These are phyloP conservation scores for Piscicola geometra DNA, from an alignment of 2,888 invertebrate species.

Conservation along the genomic window DNA sequence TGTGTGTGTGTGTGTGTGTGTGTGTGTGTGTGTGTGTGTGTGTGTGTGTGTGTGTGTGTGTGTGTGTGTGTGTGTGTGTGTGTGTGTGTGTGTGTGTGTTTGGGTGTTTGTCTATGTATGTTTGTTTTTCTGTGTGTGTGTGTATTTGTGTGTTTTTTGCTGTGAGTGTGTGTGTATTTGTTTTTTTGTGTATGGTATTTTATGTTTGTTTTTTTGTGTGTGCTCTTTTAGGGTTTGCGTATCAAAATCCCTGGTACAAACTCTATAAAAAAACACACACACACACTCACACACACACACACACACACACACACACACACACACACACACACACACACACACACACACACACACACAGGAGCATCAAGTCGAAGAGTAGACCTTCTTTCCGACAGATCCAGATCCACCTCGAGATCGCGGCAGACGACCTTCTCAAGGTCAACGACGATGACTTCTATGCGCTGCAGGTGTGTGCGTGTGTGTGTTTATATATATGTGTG, in stretches of 20 bases:
- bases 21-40: conserved; percentile 13
- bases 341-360: conserved; percentile 54
- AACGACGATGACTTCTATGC: conserved; percentile 72
- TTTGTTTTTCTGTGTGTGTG: too few species aligned
- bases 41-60: conserved; percentile 13
- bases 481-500: not conserved
- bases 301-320: conserved; percentile 22
- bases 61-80: conserved; percentile 4
- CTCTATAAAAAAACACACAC: not conserved
- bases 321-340: conserved; percentile 22
- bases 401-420: conserved; percentile 83
- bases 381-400: conserved; percentile 85
- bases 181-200: too few species aligned
- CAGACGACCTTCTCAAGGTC: conserved; percentile 68
- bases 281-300: conserved; percentile 11
- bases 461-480: conserved; percentile 63
- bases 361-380: conserved; percentile 77
- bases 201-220: too few species aligned
- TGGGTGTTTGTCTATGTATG: not conserved
- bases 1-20: conserved; percentile 11
- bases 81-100: conserved; percentile 5
- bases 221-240: too few species aligned
- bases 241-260: too few species aligned
- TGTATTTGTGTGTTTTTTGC: too few species aligned
- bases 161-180: too few species aligned